These are phyloP conservation scores for Parauchenoglanis ngamensis DNA, from an alignment of 2,797 vertebrate genomes.

Conservation along the genomic window DNA sequence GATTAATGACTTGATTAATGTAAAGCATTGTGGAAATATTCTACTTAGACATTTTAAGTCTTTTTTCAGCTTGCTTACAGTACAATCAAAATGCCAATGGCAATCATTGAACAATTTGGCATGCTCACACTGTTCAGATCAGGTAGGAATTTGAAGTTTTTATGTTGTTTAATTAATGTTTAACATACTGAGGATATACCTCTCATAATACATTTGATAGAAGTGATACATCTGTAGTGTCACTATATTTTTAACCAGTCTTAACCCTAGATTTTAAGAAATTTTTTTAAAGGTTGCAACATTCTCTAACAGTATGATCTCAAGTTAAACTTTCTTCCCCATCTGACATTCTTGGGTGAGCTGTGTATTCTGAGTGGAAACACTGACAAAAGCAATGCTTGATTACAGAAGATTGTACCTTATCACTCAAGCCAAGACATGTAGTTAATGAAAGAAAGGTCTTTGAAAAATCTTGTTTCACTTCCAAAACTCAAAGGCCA, in stretches of 20 bases:
- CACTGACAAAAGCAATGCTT: slow-evolving; percentile 7
- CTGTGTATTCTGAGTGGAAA: slow-evolving; percentile 21
- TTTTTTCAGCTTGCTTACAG: not conserved
- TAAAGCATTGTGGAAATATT: not conserved
- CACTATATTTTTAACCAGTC: not conserved
- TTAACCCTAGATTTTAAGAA: not conserved
- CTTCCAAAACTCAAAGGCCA: not conserved
- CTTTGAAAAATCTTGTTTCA: slow-evolving; percentile 33
- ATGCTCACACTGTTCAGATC: not conserved
- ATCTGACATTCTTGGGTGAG: not conserved
- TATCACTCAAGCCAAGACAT: slow-evolving; percentile 33
- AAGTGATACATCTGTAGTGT: not conserved
- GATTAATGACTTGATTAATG: not conserved
- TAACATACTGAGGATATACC: not conserved
- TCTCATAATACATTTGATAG: not conserved
- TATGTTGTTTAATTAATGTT: not conserved
- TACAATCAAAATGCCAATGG: not conserved
- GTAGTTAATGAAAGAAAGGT: slow-evolving; percentile 14
- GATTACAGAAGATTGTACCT: slow-evolving; percentile 1
- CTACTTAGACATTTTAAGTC: not conserved
- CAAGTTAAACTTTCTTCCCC: not conserved
- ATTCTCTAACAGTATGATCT: not conserved
- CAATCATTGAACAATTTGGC: not conserved
- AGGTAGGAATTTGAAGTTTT: not conserved
- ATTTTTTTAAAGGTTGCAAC: not conserved